phyloP scores from a whole-genome alignment of 2,113 vertebrate species.

The Solea senegalensis region DNA sequence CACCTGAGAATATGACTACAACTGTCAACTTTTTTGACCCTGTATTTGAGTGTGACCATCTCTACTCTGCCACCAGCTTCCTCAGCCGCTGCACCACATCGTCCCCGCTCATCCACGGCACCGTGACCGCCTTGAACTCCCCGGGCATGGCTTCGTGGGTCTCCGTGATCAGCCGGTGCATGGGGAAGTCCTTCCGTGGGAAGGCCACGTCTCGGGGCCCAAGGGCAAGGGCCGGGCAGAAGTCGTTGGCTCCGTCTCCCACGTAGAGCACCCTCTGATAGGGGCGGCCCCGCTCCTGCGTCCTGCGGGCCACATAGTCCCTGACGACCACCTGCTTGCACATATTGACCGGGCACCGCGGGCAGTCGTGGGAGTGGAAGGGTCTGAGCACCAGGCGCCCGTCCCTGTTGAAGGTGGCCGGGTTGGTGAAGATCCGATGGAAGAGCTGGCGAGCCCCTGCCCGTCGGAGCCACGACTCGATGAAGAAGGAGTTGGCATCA shows the following conservation, averaged over 20 bases:
- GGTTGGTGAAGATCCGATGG: constrained; percentile 92
- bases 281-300: constrained; percentile 82
- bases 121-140: constrained; percentile 86
- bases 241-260: constrained; percentile 96
- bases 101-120: constrained; percentile 88
- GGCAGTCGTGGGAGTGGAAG: constrained; percentile 92
- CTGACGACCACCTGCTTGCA: constrained; percentile 91
- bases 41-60: background rate
- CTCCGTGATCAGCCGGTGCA: constrained; percentile 91
- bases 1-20: constrained; percentile 50
- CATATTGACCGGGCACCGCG: constrained; percentile 92
- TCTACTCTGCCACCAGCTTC: constrained; percentile 82
- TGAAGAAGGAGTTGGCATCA: constrained; percentile 92
- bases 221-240: constrained; percentile 88
- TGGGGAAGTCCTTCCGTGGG: constrained; percentile 89
- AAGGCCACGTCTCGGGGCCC: constrained; percentile 87
- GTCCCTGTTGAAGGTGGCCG: constrained; percentile 85
- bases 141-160: constrained; percentile 85
- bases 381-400: constrained; percentile 88
- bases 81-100: constrained; percentile 87
- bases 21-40: constrained; percentile 16
- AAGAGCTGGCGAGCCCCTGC: constrained; percentile 84
- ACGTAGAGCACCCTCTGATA: constrained; percentile 92
- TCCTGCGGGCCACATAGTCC: constrained; percentile 87
- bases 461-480: constrained; percentile 87